Evolutionary conservation across 1,140 invertebrate species (phyloP).

Genomic region (Vanessa atalanta): DNA sequence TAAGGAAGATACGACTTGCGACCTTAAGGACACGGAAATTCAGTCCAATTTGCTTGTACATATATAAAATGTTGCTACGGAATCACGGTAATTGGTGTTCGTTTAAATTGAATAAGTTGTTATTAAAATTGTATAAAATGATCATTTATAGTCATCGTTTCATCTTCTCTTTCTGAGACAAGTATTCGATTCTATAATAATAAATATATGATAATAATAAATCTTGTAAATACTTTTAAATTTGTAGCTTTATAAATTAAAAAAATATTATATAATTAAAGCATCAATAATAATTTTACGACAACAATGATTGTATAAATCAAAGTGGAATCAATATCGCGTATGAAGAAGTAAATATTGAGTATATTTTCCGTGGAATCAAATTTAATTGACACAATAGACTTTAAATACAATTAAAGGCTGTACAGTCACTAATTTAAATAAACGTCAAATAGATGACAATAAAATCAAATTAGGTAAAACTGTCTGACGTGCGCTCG

Average conservation of each 20-base stretch:
- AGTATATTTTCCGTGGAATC: no score
- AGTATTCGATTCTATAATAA: no score
- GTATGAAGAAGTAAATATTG: no score
- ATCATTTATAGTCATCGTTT: conserved; percentile 13
- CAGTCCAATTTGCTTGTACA: conserved; percentile 12
- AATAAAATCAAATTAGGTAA: conserved; percentile 69
- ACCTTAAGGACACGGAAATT: conserved; percentile 13
- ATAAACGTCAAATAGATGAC: conserved; percentile 61
- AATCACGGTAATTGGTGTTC: conserved; percentile 23
- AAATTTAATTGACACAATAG: no score
- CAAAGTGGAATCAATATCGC: no score
- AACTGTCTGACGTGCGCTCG: conserved; percentile 46
- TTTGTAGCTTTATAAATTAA: no score
- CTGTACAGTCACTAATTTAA: conserved; percentile 50
- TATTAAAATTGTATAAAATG: conserved; percentile 25
- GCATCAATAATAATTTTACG: no score
- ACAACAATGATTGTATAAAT: no score
- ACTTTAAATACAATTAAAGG: conserved; percentile 23
- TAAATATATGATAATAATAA: no score
- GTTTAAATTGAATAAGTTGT: conserved; percentile 34
- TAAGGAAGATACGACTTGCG: conserved; percentile 11
- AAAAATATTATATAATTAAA: no score
- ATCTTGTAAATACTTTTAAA: no score
- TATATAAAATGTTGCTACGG: neutral
- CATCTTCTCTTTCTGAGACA: neutral